phyloP scores from a whole-genome alignment of 2,113 vertebrate species.

The Heliornis fulica region DNA sequence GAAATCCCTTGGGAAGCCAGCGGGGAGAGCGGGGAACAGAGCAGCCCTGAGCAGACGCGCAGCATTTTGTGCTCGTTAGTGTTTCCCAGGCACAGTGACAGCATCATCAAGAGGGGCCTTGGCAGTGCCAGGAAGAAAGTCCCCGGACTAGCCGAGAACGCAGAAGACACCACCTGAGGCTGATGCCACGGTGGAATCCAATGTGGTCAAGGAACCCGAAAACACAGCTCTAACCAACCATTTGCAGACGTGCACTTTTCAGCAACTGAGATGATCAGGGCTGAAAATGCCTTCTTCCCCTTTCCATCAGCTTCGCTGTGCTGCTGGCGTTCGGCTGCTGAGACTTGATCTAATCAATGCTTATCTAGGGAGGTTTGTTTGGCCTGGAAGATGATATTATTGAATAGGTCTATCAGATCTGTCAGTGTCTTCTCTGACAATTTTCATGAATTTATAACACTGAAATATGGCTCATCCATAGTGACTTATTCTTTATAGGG shows the following conservation, averaged over 20 bases:
- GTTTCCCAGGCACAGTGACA: neutral
- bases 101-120: neutral
- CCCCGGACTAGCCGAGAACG: neutral
- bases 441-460: constrained; percentile 54
- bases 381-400: constrained; percentile 13
- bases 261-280: neutral
- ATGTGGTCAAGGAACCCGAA: neutral
- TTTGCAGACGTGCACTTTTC: neutral
- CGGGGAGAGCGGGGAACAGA: neutral
- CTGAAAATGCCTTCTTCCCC: neutral
- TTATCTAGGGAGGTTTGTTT: constrained; percentile 18
- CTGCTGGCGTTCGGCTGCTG: neutral
- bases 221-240: neutral
- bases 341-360: constrained; percentile 48
- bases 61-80: neutral
- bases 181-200: neutral
- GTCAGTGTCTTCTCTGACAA: constrained; percentile 7
- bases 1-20: neutral
- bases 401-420: constrained; percentile 40
- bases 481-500: neutral
- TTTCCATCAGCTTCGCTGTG: neutral
- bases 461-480: constrained; percentile 30
- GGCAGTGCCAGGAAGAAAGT: neutral
- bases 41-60: neutral
- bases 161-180: neutral